Percentiles rank a stretch among this genome's conserved stretches.
These are phyloP conservation scores for Diachasmimorpha longicaudata DNA, from an alignment of 1,140 invertebrate genomes.

Conservation along the genomic window DNA sequence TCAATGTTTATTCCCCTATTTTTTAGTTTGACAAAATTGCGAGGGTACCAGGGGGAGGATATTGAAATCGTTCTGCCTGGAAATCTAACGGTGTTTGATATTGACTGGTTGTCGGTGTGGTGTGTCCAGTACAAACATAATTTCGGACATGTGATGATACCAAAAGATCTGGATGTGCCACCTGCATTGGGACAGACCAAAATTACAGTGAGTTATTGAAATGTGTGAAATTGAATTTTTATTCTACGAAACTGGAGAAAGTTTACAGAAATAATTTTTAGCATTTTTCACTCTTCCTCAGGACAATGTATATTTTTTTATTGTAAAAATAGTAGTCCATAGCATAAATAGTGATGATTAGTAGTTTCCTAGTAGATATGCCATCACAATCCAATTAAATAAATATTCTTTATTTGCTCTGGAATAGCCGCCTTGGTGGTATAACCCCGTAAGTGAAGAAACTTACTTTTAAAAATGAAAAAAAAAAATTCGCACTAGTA, in stretches of 20 bases:
- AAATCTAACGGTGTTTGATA: conserved; percentile 86
- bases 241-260: no score
- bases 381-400: conserved; percentile 12
- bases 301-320: no score
- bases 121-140: conserved; percentile 85
- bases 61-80: conserved; percentile 88
- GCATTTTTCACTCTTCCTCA: no score
- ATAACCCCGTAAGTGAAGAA: conserved; percentile 80
- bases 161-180: conserved; percentile 87
- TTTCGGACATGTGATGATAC: conserved; percentile 89
- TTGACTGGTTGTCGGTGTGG: conserved; percentile 92
- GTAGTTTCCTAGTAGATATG: no score
- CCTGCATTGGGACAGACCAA: conserved; percentile 87
- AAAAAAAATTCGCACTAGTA: no score
- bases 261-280: no score
- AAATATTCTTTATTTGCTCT: conserved; percentile 20
- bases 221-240: neutral
- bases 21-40: conserved; percentile 74
- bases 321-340: no score
- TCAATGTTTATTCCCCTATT: neutral
- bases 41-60: conserved; percentile 87
- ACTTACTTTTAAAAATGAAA: neutral
- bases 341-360: no score
- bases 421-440: conserved; percentile 84
- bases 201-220: conserved; percentile 75